These are phyloP conservation scores for Anser brachyrhynchus DNA, from an alignment of 2,113 vertebrate genomes.

Conservation along the genomic window DNA sequence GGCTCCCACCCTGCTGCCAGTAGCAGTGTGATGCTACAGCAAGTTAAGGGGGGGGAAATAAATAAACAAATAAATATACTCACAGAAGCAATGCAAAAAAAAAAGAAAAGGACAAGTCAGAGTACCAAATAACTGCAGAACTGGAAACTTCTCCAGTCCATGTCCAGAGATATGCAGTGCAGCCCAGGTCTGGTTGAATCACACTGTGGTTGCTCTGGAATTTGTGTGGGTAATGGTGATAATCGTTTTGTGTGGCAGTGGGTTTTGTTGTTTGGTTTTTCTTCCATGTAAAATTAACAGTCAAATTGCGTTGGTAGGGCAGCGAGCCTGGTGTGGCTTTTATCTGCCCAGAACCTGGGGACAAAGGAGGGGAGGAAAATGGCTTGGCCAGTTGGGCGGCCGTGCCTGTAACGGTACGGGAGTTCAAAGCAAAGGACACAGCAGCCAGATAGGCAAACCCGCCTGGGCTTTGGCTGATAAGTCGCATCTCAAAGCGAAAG, in stretches of 20 bases:
- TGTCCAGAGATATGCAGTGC: not conserved
- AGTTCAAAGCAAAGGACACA: slow-evolving; percentile 42
- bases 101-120: not conserved
- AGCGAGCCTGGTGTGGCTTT: not conserved
- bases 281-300: slow-evolving; percentile 12
- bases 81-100: not conserved
- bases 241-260: not conserved
- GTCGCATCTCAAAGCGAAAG: slow-evolving; percentile 11
- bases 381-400: not conserved
- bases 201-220: slow-evolving; percentile 1
- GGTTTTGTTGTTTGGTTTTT: slow-evolving; percentile 21
- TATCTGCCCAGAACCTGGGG: slow-evolving; percentile 6
- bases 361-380: slow-evolving; percentile 12
- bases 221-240: slow-evolving; percentile 26
- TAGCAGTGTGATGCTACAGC: not conserved
- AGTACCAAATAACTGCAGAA: not conserved
- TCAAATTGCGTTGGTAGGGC: not conserved
- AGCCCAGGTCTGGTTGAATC: not conserved
- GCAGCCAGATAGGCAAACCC: slow-evolving; percentile 5
- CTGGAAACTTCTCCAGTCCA: not conserved
- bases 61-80: not conserved
- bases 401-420: rapidly evolving
- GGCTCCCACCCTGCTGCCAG: not conserved
- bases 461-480: slow-evolving; percentile 52
- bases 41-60: not conserved